These are phyloP conservation scores for Amblyopsis hoosieri DNA, from an alignment of 2,797 vertebrate species.

Conservation along the genomic window DNA sequence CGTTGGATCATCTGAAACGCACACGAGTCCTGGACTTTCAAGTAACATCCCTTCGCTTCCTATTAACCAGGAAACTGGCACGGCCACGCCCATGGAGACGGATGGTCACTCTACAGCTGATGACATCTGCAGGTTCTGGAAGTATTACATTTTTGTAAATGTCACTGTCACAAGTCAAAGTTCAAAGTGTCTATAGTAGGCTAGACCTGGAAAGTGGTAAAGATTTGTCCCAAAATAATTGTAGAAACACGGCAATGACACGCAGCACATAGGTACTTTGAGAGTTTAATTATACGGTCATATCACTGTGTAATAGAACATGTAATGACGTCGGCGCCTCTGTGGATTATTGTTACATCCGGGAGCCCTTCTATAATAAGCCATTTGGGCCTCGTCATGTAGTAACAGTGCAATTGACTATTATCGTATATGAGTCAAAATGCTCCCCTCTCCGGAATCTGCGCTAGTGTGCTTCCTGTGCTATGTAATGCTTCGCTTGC, in stretches of 20 bases:
- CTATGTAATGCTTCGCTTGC: too few species aligned
- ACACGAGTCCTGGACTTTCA: neutral
- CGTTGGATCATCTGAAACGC: neutral
- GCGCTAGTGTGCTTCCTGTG: too few species aligned
- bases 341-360: constrained; percentile 10
- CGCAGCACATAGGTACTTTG: too few species aligned
- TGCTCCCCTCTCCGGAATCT: too few species aligned
- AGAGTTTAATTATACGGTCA: too few species aligned
- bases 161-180: too few species aligned
- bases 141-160: too few species aligned
- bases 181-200: too few species aligned
- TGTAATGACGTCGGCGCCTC: constrained; percentile 22
- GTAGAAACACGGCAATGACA: too few species aligned
- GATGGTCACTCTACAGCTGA: neutral
- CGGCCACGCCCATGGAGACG: neutral
- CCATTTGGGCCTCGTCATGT: constrained; percentile 5
- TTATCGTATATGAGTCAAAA: neutral
- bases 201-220: constrained; percentile 6
- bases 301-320: neutral
- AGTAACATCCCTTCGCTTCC: constrained; percentile 10
- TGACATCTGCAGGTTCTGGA: neutral
- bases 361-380: constrained; percentile 9
- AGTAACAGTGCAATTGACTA: neutral
- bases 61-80: neutral
- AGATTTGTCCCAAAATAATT: too few species aligned